Base-by-base conservation (phyloP, 2,797 vertebrate species). In the Bufotes viridis region DNA sequence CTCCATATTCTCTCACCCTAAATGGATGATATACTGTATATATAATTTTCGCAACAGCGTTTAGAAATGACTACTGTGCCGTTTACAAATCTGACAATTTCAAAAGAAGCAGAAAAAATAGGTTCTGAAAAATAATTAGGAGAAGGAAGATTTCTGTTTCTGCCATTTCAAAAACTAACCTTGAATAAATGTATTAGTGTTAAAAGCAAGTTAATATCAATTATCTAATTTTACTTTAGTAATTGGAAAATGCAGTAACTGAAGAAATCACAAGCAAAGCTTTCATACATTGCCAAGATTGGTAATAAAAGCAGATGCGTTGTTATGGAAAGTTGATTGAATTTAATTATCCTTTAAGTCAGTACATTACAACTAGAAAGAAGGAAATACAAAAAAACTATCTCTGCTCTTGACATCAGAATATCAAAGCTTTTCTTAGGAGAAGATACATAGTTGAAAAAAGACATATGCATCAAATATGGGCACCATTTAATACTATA, bases 201-300 rank as follows among this genome's bases (percentile, higher is more conserved):
- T 76, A 76, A 55, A 55, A 76, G 74, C 74, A 76, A 53, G 49
- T 53, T 76, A 55, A 76, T 76, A 76, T 53, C 74, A 51, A 78
- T 78, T 78, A 78, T 78, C 51, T 78, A 24, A 78, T 53, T 75
- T 51, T 75, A 75, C 49, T 12, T 5, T 49, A 9, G 72, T 75
- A 75, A 75, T 75, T 51, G 11, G 69, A 51, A 53, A n/a, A 42
- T 51, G 42, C 7, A n/a, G 72, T 51, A 75, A 75, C 51, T 75
- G 8, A 75, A 75, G 9, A 53, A 75, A 75, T 78, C 74, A 78
- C 1, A n/a, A 53, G 74, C 49, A 78, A 78, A 53, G 74, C 12
- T 53, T 78, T 78, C 12, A 76, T 76, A 53, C 20, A 1, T 55
- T 53, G 49, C 18, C 24, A 3, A 8, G 55, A 24, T 53, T 22